Base-by-base conservation (phyloP, 2,888 invertebrate species). In the Xylota segnis region DNA sequence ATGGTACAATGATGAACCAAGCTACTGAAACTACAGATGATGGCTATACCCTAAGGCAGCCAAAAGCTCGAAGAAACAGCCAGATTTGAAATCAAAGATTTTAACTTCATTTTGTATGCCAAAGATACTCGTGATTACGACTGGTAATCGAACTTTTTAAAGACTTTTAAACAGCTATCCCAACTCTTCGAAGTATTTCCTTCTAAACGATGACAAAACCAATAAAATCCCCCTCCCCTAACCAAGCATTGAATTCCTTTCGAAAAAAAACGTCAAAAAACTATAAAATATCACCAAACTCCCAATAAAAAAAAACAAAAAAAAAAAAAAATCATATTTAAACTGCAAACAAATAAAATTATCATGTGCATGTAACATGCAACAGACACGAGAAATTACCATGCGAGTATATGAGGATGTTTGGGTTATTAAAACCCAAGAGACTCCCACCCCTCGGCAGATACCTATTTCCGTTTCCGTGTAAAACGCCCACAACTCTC, bases 291-390 rank as follows among this genome's bases (percentile, higher is more conserved):
- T 61, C 40, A 63, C 61, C 63, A 58, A 72, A 52, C 32, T 34
- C 45, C 27, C 29, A 47, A n/a, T n/a, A 6, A 9, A 9, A 9
- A 9, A 23, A 70, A 27, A 58, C 37, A 40, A 47, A 65, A 47
- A 23, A 45, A 66, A 10, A 16, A 1, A 14, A 74, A 70, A 61
- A 40, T 5, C 10, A n/a, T 75, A 45, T 75, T 84, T 76, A 84
- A 84, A 81, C 71, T 83, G 59, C 12, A 79, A 75, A 65, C 81
- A 76, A 68, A 82, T 76, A 81, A 84, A 66, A 78, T 52, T 45
- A 58, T 82, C 82, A 82, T 82, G 77, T 86, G 82, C 86, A 82
- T 82, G 76, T 72, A 58, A 86, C 86, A 86, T 86, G 86, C 86
- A 86, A 82, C 56, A 77, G 65, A 82, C 76, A 86, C 66, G 58